These are phyloP conservation scores for Hanleya hanleyi DNA, from an alignment of 2,888 invertebrate genomes.

Conservation along the genomic window DNA sequence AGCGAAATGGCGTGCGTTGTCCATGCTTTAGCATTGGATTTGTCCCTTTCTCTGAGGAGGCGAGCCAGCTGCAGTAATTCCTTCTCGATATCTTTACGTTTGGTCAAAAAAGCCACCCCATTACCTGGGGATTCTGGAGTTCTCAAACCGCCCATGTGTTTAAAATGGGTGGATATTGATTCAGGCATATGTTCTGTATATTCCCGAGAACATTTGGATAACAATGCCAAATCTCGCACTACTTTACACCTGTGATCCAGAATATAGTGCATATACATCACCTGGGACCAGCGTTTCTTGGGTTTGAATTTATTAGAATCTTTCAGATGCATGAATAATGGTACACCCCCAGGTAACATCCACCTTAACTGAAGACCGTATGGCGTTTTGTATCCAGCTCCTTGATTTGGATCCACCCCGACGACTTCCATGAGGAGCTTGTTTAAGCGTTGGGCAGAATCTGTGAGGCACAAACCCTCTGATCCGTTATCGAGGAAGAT, in stretches of 20 bases:
- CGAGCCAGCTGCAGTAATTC: neutral
- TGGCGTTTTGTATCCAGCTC: slow-evolving; percentile 36
- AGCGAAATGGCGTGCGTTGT: slow-evolving; percentile 4
- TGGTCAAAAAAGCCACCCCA: neutral
- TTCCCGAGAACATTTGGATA: neutral
- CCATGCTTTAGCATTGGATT: neutral
- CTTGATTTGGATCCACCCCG: slow-evolving; percentile 22
- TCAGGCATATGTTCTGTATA: neutral
- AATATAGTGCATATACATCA: slow-evolving; percentile 51
- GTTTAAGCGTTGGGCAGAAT: slow-evolving; percentile 35
- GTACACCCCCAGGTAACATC: slow-evolving; percentile 33
- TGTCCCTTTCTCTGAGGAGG: neutral
- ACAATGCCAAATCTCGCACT: neutral
- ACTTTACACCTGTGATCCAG: slow-evolving; percentile 37
- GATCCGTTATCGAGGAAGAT: slow-evolving; percentile 46
- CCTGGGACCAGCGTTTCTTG: slow-evolving; percentile 48
- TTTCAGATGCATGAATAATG: slow-evolving; percentile 44
- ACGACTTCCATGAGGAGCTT: slow-evolving; percentile 27
- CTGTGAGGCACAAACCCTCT: slow-evolving; percentile 24
- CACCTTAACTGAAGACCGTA: slow-evolving; percentile 44
- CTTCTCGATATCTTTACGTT: neutral
- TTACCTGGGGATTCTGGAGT: neutral
- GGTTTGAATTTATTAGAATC: slow-evolving; percentile 38
- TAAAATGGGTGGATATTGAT: neutral
- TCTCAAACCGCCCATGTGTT: neutral